Base-by-base conservation (phyloP, 2,113 vertebrate species). In the Pagrus major region DNA sequence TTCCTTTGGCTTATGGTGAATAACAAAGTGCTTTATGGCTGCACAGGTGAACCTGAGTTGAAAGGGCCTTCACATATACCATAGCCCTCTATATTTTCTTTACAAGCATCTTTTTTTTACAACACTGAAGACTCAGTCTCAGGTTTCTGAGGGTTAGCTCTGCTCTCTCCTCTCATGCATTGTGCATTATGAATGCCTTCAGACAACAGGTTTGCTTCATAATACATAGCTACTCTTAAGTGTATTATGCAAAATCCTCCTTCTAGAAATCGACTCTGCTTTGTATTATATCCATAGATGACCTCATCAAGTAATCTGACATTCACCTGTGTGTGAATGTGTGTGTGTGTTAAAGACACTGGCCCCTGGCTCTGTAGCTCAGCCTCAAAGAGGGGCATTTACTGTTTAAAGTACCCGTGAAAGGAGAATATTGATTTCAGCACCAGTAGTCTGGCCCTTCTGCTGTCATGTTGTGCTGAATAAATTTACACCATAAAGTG, bases 401-500 rank as follows among this genome's bases (percentile, higher is more conserved):
- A 76, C 20, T 52, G 63, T 86, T 86, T 47, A 83, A 89, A 86
- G 78, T 70, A 69, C 65, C 64, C 58, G 63, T 68, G 74, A 87
- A 83, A 81, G 59, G 47, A 64, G 31, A 76, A 68, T 86, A 86
- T 80, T 71, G 77, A 87, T 82, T 83, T 74, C 35, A 54, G n/a
- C 29, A 47, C 9, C 55, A 71, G 63, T 65, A 58, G 11, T 20
- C 44, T n/a, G 39, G 37, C n/a, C 25, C 37, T 59, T 83, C 12
- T 33, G 5, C 27, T 79, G 66, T 55, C 59, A 65, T 15, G 65
- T 68, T 65, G 35, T 59, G 76, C 44, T 66, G 61, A 83, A 80
- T 84, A 82, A 27, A 84, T 83, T 73, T 70, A 81, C 27, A 67
- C 55, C 31, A 60, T 41, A 54, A 82, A 71, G 59, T 37, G 54